Percentiles rank a stretch among this genome's conserved stretches.
phyloP scores from a whole-genome alignment of 1,140 invertebrate species.

The Drosophila repleta region DNA sequence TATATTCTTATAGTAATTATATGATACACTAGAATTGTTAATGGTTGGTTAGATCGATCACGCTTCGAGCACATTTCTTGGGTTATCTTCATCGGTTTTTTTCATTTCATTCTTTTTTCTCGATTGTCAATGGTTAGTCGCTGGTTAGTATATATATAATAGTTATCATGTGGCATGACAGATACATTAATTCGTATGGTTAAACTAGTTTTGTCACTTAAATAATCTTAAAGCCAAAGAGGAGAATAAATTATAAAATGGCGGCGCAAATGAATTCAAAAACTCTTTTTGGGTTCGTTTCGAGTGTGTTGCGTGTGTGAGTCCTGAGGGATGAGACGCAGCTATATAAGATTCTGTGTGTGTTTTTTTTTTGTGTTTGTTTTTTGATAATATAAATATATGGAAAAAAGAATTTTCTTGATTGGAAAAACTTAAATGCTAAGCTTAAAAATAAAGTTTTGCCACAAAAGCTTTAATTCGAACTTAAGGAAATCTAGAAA shows the following conservation, averaged over 20 bases:
- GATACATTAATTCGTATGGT: slow-evolving; percentile 50
- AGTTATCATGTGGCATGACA: slow-evolving; percentile 39
- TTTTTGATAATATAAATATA: slow-evolving; percentile 4
- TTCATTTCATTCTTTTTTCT: slow-evolving; percentile 27
- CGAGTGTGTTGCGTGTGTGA: slow-evolving; percentile 7
- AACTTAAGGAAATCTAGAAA: slow-evolving; percentile 35
- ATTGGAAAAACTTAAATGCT: slow-evolving; percentile 41
- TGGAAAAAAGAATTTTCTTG: slow-evolving; percentile 22
- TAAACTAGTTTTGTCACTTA: slow-evolving; percentile 62
- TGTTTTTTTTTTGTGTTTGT: slow-evolving; percentile 30
- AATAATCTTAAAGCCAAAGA: slow-evolving; percentile 53
- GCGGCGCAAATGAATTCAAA: slow-evolving; percentile 67
- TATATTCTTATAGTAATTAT: slow-evolving; percentile 73
- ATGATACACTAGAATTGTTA: slow-evolving; percentile 73
- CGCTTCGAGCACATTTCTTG: slow-evolving; percentile 26
- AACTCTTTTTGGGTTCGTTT: not conserved
- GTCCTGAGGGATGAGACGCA: slow-evolving; percentile 29
- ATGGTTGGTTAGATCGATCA: slow-evolving; percentile 63
- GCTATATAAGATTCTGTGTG: slow-evolving; percentile 16
- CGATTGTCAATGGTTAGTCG: slow-evolving; percentile 50
- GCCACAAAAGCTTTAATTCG: slow-evolving; percentile 38
- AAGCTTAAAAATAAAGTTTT: slow-evolving; percentile 64
- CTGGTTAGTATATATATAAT: slow-evolving; percentile 54
- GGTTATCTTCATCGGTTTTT: slow-evolving; percentile 1
- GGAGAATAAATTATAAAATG: slow-evolving; percentile 64